A percentile compares a stretch with the other conserved stretches of the same genome.
phyloP scores from a whole-genome alignment of 2,797 vertebrate genomes.

The Perodicticus potto region DNA sequence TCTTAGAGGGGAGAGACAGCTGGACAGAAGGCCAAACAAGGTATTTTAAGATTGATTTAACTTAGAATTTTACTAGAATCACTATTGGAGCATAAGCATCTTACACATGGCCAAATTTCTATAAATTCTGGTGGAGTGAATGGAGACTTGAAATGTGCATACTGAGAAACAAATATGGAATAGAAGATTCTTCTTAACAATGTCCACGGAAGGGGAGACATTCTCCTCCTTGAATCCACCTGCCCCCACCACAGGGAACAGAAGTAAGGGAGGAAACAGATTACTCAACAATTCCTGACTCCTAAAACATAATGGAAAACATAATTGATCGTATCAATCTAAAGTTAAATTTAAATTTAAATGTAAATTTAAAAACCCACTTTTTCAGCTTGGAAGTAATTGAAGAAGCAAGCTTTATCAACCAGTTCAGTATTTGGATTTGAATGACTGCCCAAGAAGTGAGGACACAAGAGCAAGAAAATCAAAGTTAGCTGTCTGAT shows the following conservation, averaged over 20 bases:
- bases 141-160: background rate
- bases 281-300: background rate
- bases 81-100: background rate
- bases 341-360: too few species aligned
- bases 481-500: background rate
- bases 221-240: background rate
- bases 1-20: background rate
- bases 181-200: background rate
- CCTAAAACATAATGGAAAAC: conserved; percentile 7
- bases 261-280: background rate
- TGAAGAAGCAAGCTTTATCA: conserved; percentile 15
- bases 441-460: conserved; percentile 41
- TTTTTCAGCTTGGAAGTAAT: conserved; percentile 8
- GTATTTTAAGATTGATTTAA: conserved; percentile 34
- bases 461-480: conserved; percentile 23
- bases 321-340: too few species aligned
- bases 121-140: background rate
- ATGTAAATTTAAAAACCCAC: conserved; percentile 8
- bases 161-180: background rate
- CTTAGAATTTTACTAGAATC: conserved; percentile 38
- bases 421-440: conserved; percentile 11
- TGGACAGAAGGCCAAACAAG: background rate
- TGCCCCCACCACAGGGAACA: background rate
- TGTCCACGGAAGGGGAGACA: background rate
- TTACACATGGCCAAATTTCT: background rate